These are phyloP conservation scores for Cephus nigrinus DNA, from an alignment of 2,888 invertebrate genomes.

Conservation along the genomic window DNA sequence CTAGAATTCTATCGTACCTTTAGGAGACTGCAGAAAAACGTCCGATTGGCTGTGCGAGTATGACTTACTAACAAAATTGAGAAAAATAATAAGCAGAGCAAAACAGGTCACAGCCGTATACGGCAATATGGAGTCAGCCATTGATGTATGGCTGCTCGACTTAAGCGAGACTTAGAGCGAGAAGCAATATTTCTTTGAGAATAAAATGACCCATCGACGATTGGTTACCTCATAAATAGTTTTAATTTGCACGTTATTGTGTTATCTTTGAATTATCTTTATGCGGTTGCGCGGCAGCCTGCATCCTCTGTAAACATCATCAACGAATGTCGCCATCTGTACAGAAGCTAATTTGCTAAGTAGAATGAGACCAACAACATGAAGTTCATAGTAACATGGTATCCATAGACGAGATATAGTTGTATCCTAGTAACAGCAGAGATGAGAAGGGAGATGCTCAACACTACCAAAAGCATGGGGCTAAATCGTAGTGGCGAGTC, in stretches of 20 bases:
- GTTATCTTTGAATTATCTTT: neutral
- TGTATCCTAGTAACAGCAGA: no score
- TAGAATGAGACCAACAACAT: neutral
- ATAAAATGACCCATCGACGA: neutral
- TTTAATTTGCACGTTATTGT: neutral
- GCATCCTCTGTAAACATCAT: neutral
- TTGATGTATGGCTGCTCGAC: conserved; percentile 19
- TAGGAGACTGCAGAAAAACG: conserved; percentile 9
- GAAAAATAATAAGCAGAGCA: conserved; percentile 25
- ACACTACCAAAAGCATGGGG: no score
- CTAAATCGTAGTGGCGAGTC: no score
- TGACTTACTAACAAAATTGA: conserved; percentile 30
- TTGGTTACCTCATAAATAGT: neutral
- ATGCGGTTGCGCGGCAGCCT: neutral
- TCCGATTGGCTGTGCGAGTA: conserved; percentile 21
- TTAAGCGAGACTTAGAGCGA: neutral
- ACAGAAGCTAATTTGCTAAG: neutral
- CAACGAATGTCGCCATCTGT: neutral
- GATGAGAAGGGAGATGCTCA: no score
- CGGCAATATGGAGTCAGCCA: conserved; percentile 30
- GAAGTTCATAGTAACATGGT: neutral
- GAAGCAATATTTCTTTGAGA: neutral
- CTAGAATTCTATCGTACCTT: conserved; percentile 8
- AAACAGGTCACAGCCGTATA: conserved; percentile 21
- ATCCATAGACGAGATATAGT: no score